Conservation (phyloP, 2,113 vertebrate species). For the Tapirus terrestris region DNA sequence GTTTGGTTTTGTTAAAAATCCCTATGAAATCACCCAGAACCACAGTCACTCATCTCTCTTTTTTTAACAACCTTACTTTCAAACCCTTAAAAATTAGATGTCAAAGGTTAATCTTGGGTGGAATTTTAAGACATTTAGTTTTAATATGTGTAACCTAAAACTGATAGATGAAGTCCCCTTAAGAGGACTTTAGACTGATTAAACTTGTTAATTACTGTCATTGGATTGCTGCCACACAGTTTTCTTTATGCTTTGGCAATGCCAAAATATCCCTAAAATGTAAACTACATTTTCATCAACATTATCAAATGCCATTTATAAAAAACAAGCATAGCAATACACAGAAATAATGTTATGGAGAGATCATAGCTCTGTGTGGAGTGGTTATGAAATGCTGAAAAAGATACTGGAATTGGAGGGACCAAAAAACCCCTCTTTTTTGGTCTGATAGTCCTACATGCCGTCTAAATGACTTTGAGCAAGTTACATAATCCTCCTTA, state of each 20-base stretch:
- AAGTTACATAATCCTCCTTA: constrained; percentile 46
- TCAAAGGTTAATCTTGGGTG: not conserved
- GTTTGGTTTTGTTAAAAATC: not conserved
- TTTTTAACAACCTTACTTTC: not conserved
- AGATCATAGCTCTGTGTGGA: not conserved
- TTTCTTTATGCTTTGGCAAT: not conserved
- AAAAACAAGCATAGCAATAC: not conserved
- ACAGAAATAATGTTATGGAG: not conserved
- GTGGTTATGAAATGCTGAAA: not conserved
- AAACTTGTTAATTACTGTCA: constrained; percentile 19
- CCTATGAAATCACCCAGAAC: not conserved
- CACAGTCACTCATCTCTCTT: not conserved
- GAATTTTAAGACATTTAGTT: constrained; percentile 19
- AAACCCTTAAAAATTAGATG: not conserved
- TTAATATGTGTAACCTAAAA: constrained; percentile 10
- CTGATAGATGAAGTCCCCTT: not conserved
- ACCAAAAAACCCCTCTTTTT: not conserved
- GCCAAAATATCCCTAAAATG: not conserved
- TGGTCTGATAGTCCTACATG: not conserved
- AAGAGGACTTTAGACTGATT: constrained; percentile 30
- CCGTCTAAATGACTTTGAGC: constrained; percentile 47
- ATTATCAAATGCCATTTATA: constrained; percentile 22
- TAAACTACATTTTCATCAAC: not conserved
- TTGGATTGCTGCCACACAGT: not conserved
- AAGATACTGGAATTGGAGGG: not conserved